Percentiles rank a stretch among this genome's conserved stretches.
Conservation (phyloP, 1,140 invertebrate species). For the Neodiprion lecontei region DNA sequence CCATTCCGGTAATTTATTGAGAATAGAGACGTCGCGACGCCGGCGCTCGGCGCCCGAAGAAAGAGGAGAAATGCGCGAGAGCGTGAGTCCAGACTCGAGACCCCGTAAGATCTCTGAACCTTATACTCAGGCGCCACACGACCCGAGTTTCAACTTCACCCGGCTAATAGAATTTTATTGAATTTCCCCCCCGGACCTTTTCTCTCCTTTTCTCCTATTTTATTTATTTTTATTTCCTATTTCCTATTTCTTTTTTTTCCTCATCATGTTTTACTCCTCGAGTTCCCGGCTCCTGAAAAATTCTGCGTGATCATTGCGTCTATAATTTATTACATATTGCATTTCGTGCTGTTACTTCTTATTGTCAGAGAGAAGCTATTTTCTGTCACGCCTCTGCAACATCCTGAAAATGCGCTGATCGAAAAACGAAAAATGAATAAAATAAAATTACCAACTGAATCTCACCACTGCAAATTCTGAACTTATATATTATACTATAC, state of each 20-base stretch:
- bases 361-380: too few relatives aligned
- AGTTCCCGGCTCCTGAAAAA: too few relatives aligned
- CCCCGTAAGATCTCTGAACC: not conserved
- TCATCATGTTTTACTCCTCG: too few relatives aligned
- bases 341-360: too few relatives aligned
- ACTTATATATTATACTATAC: too few relatives aligned
- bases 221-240: not conserved
- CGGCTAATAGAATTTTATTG: slow-evolving; percentile 6
- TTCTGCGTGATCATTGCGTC: too few relatives aligned
- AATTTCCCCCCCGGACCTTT: not conserved
- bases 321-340: too few relatives aligned
- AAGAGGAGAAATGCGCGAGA: not conserved
- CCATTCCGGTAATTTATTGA: not conserved
- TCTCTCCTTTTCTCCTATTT: not conserved
- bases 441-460: too few relatives aligned
- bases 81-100: not conserved
- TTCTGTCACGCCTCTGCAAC: too few relatives aligned
- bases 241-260: not conserved
- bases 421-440: too few relatives aligned
- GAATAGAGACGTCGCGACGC: not conserved
- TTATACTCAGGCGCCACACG: not conserved
- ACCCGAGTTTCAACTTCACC: not conserved
- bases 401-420: too few relatives aligned
- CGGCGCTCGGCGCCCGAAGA: slow-evolving; percentile 1
- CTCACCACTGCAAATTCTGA: too few relatives aligned